Percentiles rank a stretch among this genome's conserved stretches.
phyloP scores from a whole-genome alignment of 2,888 invertebrate genomes.

The Cephus rjabovi region DNA sequence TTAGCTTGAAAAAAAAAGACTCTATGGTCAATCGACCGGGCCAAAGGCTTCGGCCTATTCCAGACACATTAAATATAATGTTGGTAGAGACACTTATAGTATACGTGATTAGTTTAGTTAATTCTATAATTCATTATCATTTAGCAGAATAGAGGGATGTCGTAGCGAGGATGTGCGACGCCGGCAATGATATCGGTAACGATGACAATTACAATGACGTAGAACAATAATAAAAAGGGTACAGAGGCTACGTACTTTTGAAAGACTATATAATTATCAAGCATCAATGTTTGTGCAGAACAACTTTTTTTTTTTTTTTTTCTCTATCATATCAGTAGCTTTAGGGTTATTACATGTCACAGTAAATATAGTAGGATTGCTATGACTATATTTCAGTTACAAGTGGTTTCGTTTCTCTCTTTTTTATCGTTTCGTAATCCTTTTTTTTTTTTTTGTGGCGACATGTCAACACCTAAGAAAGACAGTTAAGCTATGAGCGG shows the following conservation, averaged over 20 bases:
- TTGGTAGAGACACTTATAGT: too few species aligned
- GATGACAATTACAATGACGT: not conserved
- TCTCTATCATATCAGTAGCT: conserved; percentile 48
- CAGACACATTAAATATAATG: too few species aligned
- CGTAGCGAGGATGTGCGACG: too few species aligned
- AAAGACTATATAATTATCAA: conserved; percentile 58
- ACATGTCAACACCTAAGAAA: conserved; percentile 48
- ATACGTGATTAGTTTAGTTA: too few species aligned
- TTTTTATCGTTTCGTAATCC: conserved; percentile 8
- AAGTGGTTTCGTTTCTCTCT: conserved; percentile 30
- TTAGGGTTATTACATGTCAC: conserved; percentile 57
- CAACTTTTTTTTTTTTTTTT: conserved; percentile 37
- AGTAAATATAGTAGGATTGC: conserved; percentile 55
- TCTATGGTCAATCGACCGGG: too few species aligned
- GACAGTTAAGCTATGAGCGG: conserved; percentile 58
- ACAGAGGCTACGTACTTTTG: conserved; percentile 27
- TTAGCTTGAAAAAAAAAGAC: too few species aligned
- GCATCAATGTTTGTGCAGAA: conserved; percentile 61
- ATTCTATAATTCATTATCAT: too few species aligned
- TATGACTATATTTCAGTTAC: conserved; percentile 48
- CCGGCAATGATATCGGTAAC: not conserved
- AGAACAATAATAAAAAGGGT: conserved; percentile 15
- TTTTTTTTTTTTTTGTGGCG: conserved; percentile 9
- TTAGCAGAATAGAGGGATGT: too few species aligned
- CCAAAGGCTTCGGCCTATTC: too few species aligned